These are phyloP conservation scores for Cyphomyrus discorhynchus DNA, from an alignment of 2,113 vertebrate species.

Conservation along the genomic window DNA sequence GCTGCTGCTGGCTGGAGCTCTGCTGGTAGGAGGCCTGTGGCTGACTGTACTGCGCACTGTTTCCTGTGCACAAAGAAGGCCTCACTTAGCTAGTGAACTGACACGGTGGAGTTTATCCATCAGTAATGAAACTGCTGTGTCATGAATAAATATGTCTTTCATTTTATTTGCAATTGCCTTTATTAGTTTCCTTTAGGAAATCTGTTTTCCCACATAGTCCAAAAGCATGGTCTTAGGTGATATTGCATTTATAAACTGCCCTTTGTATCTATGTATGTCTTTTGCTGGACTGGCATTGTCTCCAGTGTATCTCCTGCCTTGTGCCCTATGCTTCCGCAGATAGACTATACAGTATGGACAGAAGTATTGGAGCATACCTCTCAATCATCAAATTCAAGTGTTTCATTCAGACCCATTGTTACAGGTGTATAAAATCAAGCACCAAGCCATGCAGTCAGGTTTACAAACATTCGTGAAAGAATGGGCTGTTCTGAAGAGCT, in stretches of 20 bases:
- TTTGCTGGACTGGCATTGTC: background rate
- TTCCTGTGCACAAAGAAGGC: background rate
- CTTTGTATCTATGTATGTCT: background rate
- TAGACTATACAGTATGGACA: background rate
- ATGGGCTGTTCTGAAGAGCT: background rate
- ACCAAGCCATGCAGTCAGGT: background rate
- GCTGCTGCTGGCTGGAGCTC: constrained; percentile 76
- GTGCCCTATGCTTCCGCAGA: background rate
- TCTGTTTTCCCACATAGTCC: background rate
- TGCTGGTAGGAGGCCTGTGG: constrained; percentile 87
- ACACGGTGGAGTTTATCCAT: background rate
- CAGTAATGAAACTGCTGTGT: background rate
- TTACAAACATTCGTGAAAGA: background rate
- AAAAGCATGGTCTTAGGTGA: background rate
- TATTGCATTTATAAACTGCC: background rate
- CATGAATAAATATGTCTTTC: background rate
- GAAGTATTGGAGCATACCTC: background rate
- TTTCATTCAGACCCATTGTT: background rate
- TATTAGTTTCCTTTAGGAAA: background rate
- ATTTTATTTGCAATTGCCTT: background rate
- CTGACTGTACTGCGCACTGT: constrained; percentile 77
- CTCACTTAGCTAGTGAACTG: background rate
- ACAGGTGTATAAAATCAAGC: background rate
- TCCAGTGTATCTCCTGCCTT: background rate
- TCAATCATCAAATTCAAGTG: background rate